These are phyloP conservation scores for Bombycilla garrulus DNA, from an alignment of 2,113 vertebrate species.

Conservation along the genomic window DNA sequence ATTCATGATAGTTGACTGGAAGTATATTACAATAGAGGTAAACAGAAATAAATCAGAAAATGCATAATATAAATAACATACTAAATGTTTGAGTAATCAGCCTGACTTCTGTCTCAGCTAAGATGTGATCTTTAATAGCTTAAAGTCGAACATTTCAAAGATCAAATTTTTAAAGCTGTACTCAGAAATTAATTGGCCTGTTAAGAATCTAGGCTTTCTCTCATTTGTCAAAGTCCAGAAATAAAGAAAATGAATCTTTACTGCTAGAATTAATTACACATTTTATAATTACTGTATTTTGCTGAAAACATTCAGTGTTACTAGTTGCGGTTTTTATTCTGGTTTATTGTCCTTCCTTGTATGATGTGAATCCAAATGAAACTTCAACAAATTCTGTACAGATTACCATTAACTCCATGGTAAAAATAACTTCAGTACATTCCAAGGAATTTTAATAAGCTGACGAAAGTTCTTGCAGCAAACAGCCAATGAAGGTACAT, in stretches of 20 bases:
- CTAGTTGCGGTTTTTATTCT: neutral
- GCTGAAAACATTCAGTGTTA: neutral
- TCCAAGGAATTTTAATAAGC: neutral
- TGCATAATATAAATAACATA: neutral
- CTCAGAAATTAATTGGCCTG: neutral
- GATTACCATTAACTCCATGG: neutral
- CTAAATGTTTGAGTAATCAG: neutral
- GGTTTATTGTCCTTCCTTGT: neutral
- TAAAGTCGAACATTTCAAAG: neutral
- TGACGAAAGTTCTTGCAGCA: neutral
- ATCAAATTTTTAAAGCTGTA: neutral
- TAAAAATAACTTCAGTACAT: neutral
- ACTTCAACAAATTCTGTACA: neutral
- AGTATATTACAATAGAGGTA: constrained; percentile 1
- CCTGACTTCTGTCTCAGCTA: neutral
- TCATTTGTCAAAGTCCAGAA: neutral
- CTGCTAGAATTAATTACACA: neutral
- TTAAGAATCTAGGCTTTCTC: neutral
- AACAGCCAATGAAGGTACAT: neutral
- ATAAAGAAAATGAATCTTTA: neutral
- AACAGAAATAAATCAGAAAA: neutral
- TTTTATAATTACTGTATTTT: neutral
- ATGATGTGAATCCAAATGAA: neutral
- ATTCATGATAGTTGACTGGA: neutral
- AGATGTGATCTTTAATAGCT: neutral